These are phyloP conservation scores for Corvus moneduloides DNA, from an alignment of 2,113 vertebrate species.

Conservation along the genomic window DNA sequence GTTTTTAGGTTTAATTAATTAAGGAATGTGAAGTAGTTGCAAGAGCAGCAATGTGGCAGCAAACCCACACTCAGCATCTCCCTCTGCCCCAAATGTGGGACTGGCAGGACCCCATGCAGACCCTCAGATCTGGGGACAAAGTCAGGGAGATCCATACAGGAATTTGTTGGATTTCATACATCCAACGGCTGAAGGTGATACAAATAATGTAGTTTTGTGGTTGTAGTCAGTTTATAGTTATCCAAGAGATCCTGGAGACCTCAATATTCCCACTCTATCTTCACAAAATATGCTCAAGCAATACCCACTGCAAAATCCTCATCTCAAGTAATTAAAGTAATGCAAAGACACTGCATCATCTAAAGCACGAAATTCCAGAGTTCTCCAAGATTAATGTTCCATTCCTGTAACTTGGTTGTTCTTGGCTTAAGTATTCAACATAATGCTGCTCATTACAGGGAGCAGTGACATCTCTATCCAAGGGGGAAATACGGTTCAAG, in stretches of 20 bases:
- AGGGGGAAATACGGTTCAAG: conserved; percentile 67
- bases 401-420: conserved; percentile 50
- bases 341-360: background rate
- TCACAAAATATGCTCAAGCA: background rate
- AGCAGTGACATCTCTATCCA: conserved; percentile 69
- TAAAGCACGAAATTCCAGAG: conserved; percentile 28
- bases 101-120: background rate
- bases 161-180: background rate
- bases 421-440: conserved; percentile 63
- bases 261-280: background rate
- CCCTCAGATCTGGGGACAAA: background rate
- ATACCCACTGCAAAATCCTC: background rate
- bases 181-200: background rate
- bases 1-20: background rate
- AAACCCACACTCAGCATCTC: background rate
- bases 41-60: background rate
- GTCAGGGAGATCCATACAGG: background rate
- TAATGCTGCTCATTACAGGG: conserved; percentile 60
- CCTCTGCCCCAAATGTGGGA: accelerated
- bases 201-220: background rate
- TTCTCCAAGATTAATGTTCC: conserved; percentile 58
- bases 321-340: conserved; percentile 28
- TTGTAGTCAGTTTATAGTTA: background rate
- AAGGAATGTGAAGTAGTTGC: background rate
- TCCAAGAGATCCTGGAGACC: background rate